Base-by-base conservation (phyloP, 2,797 vertebrate species). In the Echiichthys vipera region DNA sequence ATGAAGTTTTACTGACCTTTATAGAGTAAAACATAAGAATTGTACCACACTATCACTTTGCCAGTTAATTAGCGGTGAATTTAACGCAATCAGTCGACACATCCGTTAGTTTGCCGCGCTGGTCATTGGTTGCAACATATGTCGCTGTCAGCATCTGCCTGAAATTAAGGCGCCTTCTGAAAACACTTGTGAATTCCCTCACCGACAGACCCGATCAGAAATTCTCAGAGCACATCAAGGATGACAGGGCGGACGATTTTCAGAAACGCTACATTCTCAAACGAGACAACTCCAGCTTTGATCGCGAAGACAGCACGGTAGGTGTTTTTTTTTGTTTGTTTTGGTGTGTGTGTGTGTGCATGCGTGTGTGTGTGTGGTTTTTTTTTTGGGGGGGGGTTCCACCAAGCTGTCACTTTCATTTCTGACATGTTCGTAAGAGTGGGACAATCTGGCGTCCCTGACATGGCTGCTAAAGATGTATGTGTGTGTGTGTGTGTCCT, bases 191-290 rank as follows among this genome's bases (percentile, higher is more conserved):
- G 62, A 86, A 84, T 74, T 40, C 58, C 15, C 45, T 30, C 49
- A 32, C 74, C 70, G 1, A 90, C 91, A 99, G 98, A 95, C 98
- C 98, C 81, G 97, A 99, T 96, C 97, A 99, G 94, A 99, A 98
- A 94, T 99, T 99, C 93, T 98, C 95, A 17, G 98, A 99, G 92
- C 98, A 99, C 94, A 97, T 99, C 92, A 99, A 98, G 92, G 98
- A 99, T 86, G 98, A 99, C 90, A 97, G 96, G 94, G 92, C 94
- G 5, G 97, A 98, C 84, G 98, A 99, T 83, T 99, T 99, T 93
- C 98, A 99, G 94, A 98, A 99, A 92, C 95, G 97, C 74, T 99
- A 98, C 92, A 99, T 99, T 93, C 97, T 99, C 84, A 99, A 99
- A 93, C 96, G 97, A 93, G 98, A 99, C 92, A 99, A 99, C 91